Evolutionary conservation across 1,140 invertebrate genomes (phyloP).

Genomic region (Pogonomyrmex californicus): DNA sequence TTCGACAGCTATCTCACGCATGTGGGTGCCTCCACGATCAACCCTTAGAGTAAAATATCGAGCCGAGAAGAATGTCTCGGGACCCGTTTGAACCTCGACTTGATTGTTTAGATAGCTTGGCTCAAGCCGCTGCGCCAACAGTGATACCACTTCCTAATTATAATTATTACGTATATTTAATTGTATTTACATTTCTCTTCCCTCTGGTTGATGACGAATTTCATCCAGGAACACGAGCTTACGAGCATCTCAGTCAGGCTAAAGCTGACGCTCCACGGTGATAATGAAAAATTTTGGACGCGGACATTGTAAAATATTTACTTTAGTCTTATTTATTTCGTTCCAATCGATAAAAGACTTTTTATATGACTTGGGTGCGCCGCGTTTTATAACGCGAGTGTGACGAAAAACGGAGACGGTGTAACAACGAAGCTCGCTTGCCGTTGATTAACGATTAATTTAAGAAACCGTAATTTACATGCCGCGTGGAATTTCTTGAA

Average conservation of each 20-base stretch:
- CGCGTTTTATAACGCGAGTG: conserved; percentile 14
- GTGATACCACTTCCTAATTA: conserved; percentile 73
- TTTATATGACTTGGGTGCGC: conserved; percentile 8
- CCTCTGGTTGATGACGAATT: conserved; percentile 52
- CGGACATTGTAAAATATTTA: conserved; percentile 70
- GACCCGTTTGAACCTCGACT: conserved; percentile 31
- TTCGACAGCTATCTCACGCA: conserved; percentile 4
- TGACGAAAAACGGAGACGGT: conserved; percentile 22
- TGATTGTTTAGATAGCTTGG: conserved; percentile 28
- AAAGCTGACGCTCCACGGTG: conserved; percentile 39
- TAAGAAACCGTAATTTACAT: conserved; percentile 38
- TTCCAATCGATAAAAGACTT: conserved; percentile 45
- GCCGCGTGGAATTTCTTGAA: conserved; percentile 53
- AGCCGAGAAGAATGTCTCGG: neutral
- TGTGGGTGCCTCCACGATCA: conserved; percentile 32
- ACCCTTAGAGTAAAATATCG: conserved; percentile 19
- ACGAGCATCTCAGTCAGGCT: conserved; percentile 1
- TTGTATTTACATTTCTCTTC: conserved; percentile 55
- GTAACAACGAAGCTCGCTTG: conserved; percentile 27
- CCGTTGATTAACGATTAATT: conserved; percentile 51
- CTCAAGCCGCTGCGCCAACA: conserved; percentile 53
- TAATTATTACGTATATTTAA: conserved; percentile 73
- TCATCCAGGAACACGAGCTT: conserved; percentile 62
- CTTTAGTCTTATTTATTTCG: conserved; percentile 67
- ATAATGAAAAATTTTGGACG: conserved; percentile 46